Conservation (phyloP, 2,113 vertebrate species). For the Neoarius graeffei region DNA sequence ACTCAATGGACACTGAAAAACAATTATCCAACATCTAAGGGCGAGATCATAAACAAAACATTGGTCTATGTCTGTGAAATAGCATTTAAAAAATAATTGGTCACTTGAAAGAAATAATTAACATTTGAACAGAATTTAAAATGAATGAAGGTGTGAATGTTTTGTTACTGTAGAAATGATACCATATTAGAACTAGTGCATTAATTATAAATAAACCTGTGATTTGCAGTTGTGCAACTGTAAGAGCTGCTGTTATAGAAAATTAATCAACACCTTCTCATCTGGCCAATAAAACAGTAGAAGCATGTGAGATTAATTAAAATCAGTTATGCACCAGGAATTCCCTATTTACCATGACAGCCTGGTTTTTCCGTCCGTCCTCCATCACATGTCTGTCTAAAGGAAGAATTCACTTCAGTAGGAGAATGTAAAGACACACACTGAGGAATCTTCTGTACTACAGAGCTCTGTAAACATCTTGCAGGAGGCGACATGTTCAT, state of each 20-base stretch:
- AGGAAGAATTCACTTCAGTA: neutral
- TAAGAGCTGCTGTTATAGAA: neutral
- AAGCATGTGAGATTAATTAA: neutral
- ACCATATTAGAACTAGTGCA: neutral
- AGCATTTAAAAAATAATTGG: no score
- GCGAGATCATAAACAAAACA: no score
- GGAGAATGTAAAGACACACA: neutral
- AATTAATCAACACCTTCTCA: neutral
- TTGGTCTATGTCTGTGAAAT: no score
- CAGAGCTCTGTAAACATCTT: neutral
- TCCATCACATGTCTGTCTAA: slow-evolving; percentile 23
- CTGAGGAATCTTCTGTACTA: neutral
- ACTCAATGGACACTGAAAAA: neutral
- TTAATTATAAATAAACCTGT: neutral
- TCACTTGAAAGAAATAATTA: no score
- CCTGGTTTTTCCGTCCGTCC: slow-evolving; percentile 52
- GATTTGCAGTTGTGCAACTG: neutral
- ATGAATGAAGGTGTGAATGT: no score
- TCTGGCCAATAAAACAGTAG: neutral
- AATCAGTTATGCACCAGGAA: neutral
- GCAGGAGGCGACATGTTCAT: neutral
- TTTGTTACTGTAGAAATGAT: neutral
- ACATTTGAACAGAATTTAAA: no score
- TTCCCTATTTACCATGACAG: slow-evolving; percentile 67
- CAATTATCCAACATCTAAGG: no score